Evolutionary conservation across 1,140 invertebrate species (phyloP).

Genomic region (Frieseomelitta varia): DNA sequence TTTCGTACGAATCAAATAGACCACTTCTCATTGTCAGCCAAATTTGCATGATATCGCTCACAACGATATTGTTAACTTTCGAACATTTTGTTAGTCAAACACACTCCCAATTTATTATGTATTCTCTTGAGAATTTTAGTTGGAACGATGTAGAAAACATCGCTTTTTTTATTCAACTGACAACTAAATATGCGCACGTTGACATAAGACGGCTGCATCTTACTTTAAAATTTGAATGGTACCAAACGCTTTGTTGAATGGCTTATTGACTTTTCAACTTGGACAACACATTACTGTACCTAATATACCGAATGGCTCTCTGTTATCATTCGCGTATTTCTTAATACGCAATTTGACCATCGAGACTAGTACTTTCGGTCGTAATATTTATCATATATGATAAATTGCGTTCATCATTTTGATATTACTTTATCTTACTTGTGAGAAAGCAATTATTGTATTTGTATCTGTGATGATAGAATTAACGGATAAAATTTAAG

Average conservation of each 20-base stretch:
- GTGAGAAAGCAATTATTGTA: background rate
- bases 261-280: conserved; percentile 12
- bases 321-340: background rate
- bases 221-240: conserved; percentile 33
- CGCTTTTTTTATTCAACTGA: conserved; percentile 8
- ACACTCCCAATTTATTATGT: background rate
- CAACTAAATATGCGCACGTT: no score
- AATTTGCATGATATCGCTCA: background rate
- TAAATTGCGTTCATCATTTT: background rate
- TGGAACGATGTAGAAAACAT: background rate
- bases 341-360: background rate
- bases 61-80: background rate
- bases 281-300: background rate
- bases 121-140: background rate
- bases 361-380: background rate
- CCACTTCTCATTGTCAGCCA: background rate
- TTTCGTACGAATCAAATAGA: background rate
- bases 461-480: background rate
- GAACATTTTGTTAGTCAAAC: conserved; percentile 23
- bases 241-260: background rate
- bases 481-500: background rate
- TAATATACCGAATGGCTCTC: background rate
- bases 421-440: background rate
- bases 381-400: background rate
- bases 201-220: background rate